These are phyloP conservation scores for Parascotia fuliginaria DNA, from an alignment of 2,888 invertebrate species.

Conservation along the genomic window DNA sequence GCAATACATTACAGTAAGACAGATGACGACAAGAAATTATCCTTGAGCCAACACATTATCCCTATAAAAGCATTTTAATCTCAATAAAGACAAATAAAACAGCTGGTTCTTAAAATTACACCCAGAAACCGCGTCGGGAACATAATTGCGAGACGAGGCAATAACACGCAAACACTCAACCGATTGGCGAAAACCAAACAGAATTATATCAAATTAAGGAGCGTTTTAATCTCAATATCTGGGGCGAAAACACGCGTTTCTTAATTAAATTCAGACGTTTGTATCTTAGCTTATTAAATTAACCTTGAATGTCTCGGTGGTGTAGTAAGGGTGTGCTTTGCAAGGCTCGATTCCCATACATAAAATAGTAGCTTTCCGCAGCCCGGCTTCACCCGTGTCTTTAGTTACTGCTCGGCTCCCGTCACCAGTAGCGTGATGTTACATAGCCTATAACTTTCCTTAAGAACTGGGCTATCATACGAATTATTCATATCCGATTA, in stretches of 20 bases:
- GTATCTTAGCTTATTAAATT: not conserved
- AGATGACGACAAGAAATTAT: conserved; percentile 5
- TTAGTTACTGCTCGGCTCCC: too few relatives aligned
- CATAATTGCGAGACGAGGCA: conserved; percentile 25
- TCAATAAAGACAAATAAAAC: conserved; percentile 18
- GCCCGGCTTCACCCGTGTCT: too few relatives aligned
- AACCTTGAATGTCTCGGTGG: too few relatives aligned
- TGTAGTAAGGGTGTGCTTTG: too few relatives aligned
- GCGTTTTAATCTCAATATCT: conserved; percentile 50
- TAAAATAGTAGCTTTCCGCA: too few relatives aligned
- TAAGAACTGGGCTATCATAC: too few relatives aligned
- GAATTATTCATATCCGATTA: too few relatives aligned
- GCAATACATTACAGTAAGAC: conserved; percentile 5
- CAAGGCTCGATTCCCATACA: too few relatives aligned
- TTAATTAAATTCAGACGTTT: not conserved
- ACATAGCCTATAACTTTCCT: too few relatives aligned
- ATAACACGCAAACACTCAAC: conserved; percentile 35
- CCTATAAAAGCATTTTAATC: conserved; percentile 22
- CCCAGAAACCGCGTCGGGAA: conserved; percentile 12
- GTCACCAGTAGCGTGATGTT: too few relatives aligned
- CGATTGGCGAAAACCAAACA: conserved; percentile 35
- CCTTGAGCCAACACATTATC: not conserved
- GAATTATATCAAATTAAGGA: conserved; percentile 47
- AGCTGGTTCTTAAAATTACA: conserved; percentile 12
- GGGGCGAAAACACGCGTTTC: conserved; percentile 36